These are phyloP conservation scores for Erpobdella octoculata DNA, from an alignment of 2,888 invertebrate genomes.

Conservation along the genomic window DNA sequence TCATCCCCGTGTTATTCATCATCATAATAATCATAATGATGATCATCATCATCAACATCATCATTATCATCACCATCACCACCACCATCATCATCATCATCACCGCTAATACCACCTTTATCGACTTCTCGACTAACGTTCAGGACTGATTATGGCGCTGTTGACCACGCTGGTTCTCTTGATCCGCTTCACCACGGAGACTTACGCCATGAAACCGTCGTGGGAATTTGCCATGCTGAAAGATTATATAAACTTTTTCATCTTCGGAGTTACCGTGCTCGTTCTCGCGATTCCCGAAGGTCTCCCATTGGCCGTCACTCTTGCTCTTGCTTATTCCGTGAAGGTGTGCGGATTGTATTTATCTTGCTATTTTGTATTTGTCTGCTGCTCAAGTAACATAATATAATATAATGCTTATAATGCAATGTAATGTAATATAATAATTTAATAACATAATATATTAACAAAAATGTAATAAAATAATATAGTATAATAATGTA, in stretches of 20 bases:
- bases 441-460: no score
- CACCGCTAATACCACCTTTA: neutral
- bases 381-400: no score
- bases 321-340: slow-evolving; percentile 96
- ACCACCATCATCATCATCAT: neutral
- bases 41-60: no score
- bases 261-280: slow-evolving; percentile 98
- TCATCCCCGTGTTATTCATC: no score
- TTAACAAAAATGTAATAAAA: no score
- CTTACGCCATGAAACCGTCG: slow-evolving; percentile 65
- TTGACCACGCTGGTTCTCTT: slow-evolving; percentile 92
- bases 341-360: slow-evolving; percentile 76
- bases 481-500: no score
- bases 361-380: no score
- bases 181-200: slow-evolving; percentile 83
- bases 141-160: slow-evolving; percentile 83
- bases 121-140: neutral
- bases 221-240: slow-evolving; percentile 61
- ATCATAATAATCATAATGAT: no score
- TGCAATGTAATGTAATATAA: no score
- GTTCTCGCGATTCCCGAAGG: slow-evolving; percentile 99
- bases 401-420: no score
- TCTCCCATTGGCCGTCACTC: slow-evolving; percentile 91
- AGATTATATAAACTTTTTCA: slow-evolving; percentile 89
- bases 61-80: neutral